Base-by-base conservation (phyloP, 2,113 vertebrate genomes). In the Cyanoramphus novaezelandiae region DNA sequence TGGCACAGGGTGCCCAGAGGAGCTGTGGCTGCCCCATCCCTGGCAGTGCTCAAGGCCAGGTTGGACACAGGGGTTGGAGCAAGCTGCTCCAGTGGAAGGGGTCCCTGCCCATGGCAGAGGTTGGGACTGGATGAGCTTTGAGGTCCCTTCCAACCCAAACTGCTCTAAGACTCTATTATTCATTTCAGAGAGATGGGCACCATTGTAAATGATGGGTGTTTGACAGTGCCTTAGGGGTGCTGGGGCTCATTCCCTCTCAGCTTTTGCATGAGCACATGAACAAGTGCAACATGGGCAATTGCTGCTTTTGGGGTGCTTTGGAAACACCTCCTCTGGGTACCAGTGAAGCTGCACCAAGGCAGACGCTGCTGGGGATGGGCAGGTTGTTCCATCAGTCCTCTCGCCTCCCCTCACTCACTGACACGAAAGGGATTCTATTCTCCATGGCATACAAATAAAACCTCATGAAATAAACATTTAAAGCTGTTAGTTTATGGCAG, bases 151-250 rank as follows among this genome's bases (percentile, higher is more conserved):
- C 55, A 59, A 23, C 33, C 9, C 33, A 59, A n/a, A 21, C 33
- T 20, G 23, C n/a, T 59, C 33, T 23, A n/a, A 23, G 55, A 59
- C 33, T 57, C 53, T 55, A 33, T 57, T 21, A 59, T n/a, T 59
- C 13, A 59, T 59, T 9, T 17, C 11, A 2, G 77, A 29, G 33
- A 4, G 24, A 1, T 1, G 4, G 21, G 24, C 59, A 11, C 14
- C 15, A 0, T 3, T 11, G 84, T 18, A 5, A 3, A 0, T 11
- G 37, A 3, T 0, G 14, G 27, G 39, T 0, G 2, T 11, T 23
- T 28, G 1, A 5, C 2, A 76, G 29, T 17, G 46, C 68, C 47
- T 0, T 5, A 2, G 25, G 47, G 64, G 12, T 35, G 78, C 82
- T 60, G 21, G 2, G 63, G n/a, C n/a, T 84, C 43, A 43, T 49